Evolutionary conservation across 1,140 invertebrate species (phyloP), one percentile per base, ranked within the genome.

Genomic region (Formica exsecta): DNA sequence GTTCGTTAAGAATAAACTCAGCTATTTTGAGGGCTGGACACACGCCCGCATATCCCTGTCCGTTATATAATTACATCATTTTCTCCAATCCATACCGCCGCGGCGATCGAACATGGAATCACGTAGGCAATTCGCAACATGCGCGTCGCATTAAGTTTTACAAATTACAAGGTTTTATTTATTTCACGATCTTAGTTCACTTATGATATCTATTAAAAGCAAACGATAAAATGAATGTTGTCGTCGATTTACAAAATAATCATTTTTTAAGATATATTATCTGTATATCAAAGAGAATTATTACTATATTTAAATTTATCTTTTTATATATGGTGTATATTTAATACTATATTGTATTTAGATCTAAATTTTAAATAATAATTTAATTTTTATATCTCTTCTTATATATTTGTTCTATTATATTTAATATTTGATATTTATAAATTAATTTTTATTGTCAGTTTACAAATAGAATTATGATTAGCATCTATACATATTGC

Each of bases 1-100:
- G 85, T 88, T 71, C 87, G 93, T 92, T 92, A 95, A 95, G 93
- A 95, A 95, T 95, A 95, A 94, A 93, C 92, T 85, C 85, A 87
- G 91, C 92, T 95, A 95, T 95, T 95, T 95, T 86, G 86, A 90
- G 92, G 89, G 84, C 94, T 95, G 93, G 94, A 95, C 92, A 92
- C 93, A 92, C 92, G 95, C 94, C 93, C 94, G 91, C 92, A 91
- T 92, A 83, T 91, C 91, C 91, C 89, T 87, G 87, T 83, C 44
- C 79, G 91, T 94, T 95, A 94, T 91, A 89, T 93, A 94, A 94
- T 94, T 92, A 87, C 85, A 85, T 90, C 87, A 93, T 93, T 94
- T 94, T 91, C 91, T 91, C 89, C 92, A 86, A 90, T 92, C 88
- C 89, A 90, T 89, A 87, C 59, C 11, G 75, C n/a, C 48, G 57